Percentiles rank a stretch among this genome's conserved stretches.
phyloP scores from a whole-genome alignment of 2,888 invertebrate species.

The Dryobota labecula region DNA sequence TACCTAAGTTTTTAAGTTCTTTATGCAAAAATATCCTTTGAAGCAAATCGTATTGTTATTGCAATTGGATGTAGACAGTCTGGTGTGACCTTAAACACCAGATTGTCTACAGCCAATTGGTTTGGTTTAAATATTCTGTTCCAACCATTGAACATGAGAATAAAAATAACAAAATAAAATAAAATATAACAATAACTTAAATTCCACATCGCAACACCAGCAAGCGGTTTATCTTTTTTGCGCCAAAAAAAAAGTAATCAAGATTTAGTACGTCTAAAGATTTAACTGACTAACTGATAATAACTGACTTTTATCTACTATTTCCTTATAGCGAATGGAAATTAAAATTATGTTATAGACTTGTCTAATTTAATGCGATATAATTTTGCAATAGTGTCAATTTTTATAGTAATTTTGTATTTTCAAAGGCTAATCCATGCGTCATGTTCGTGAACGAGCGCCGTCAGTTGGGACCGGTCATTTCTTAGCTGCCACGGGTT shows the following conservation, averaged over 20 bases:
- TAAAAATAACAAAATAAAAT: no score
- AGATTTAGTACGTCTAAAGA: not conserved
- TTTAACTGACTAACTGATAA: no score
- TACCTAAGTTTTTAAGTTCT: not conserved
- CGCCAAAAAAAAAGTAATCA: slow-evolving; percentile 12
- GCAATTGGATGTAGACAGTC: slow-evolving; percentile 10
- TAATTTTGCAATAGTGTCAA: not conserved
- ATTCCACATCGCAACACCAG: not conserved
- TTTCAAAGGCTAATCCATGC: not conserved
- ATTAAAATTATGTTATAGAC: not conserved
- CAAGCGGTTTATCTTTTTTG: not conserved
- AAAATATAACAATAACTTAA: not conserved
- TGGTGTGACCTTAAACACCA: no score
- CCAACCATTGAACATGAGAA: not conserved
- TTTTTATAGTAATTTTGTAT: not conserved
- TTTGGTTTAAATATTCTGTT: not conserved
- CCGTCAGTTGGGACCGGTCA: no score
- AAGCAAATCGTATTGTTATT: slow-evolving; percentile 1
- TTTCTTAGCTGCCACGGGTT: no score
- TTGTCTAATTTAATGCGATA: not conserved
- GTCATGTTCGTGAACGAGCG: no score
- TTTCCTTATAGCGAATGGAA: not conserved
- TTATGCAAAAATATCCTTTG: not conserved
- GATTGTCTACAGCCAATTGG: no score
- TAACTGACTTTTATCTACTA: not conserved